phyloP scores from a whole-genome alignment of 2,888 invertebrate species.

The Ormyrus thymus region DNA sequence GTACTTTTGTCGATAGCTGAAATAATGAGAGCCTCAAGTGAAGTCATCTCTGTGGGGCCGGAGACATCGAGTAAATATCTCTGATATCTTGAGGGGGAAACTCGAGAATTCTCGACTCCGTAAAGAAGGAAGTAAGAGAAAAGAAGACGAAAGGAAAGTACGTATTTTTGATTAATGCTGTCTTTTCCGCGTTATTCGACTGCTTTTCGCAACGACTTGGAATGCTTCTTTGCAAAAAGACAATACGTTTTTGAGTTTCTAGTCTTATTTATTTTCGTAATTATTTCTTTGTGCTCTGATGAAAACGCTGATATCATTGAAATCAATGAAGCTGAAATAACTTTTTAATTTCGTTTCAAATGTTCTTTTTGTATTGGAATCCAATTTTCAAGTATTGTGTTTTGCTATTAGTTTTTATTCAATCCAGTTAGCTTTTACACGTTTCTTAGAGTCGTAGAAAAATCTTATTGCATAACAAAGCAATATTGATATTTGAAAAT shows the following conservation, averaged over 20 bases:
- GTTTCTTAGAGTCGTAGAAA: no score
- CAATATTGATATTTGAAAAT: no score
- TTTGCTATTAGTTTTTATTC: no score
- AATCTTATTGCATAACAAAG: no score
- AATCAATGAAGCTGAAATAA: no score
- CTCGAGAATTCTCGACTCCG: not conserved
- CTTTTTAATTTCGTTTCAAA: no score
- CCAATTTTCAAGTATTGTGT: no score
- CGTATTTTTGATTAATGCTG: constrained; percentile 2
- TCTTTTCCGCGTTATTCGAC: not conserved
- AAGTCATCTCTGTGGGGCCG: not conserved
- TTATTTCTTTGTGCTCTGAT: not conserved
- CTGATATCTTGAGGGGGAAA: constrained; percentile 6
- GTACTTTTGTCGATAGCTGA: constrained; percentile 3
- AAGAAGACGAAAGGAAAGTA: not conserved
- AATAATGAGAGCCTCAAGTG: not conserved
- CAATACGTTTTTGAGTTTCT: not conserved
- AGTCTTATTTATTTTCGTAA: not conserved
- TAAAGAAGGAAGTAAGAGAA: not conserved
- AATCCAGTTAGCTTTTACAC: no score
- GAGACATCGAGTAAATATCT: not conserved
- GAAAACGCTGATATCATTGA: no score
- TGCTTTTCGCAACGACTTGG: not conserved
- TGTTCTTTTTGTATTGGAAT: no score
- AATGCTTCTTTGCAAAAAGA: not conserved